phyloP scores from a whole-genome alignment of 2,113 vertebrate genomes.

The Clarias magur region DNA sequence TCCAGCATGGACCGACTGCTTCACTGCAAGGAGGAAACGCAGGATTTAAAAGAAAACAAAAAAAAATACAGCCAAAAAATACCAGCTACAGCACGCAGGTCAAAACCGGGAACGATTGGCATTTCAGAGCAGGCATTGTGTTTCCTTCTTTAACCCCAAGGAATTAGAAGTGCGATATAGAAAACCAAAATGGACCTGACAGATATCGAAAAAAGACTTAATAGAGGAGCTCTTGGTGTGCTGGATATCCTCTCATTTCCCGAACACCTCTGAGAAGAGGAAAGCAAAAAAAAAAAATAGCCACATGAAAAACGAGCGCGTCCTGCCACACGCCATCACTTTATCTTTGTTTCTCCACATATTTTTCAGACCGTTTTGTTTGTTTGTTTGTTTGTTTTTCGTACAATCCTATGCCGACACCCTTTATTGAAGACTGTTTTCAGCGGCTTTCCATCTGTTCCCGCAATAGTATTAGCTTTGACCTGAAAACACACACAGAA shows the following conservation, averaged over 20 bases:
- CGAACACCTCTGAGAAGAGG: neutral
- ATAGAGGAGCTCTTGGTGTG: neutral
- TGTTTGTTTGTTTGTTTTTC: conserved; percentile 18
- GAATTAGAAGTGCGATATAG: conserved; percentile 1
- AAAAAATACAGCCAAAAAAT: conserved; percentile 46
- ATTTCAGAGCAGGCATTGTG: conserved; percentile 13
- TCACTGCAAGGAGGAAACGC: conserved; percentile 59
- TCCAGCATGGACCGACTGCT: conserved; percentile 64
- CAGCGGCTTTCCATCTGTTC: conserved; percentile 46
- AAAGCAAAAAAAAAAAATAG: conserved; percentile 3
- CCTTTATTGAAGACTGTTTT: conserved; percentile 51
- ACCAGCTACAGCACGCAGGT: conserved; percentile 33
- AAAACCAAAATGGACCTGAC: conserved; percentile 13
- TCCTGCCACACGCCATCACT: conserved; percentile 44
- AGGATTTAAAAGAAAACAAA: conserved; percentile 53
- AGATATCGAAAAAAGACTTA: neutral
- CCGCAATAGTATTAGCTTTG: conserved; percentile 54
- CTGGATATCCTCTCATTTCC: neutral
- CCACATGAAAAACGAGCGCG: neutral
- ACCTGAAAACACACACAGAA: conserved; percentile 13
- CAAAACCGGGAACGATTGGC: neutral
- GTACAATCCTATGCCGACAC: conserved; percentile 54
- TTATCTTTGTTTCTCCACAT: conserved; percentile 52
- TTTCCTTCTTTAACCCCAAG: neutral
- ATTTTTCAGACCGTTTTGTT: conserved; percentile 51